phyloP scores from a whole-genome alignment of 2,888 invertebrate genomes.

The Pediacus dermestoides region DNA sequence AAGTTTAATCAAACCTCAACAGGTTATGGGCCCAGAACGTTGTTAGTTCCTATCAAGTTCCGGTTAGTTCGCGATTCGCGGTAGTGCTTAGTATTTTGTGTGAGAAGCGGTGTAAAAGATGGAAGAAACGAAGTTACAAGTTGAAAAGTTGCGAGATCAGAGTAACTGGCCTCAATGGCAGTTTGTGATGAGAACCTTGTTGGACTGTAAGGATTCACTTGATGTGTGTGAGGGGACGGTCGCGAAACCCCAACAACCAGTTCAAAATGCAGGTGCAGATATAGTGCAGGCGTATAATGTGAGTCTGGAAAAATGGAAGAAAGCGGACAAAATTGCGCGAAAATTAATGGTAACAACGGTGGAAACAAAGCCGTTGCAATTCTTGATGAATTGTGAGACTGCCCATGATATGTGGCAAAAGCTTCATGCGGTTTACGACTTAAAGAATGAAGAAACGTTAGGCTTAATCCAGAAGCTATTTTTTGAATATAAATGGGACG shows the following conservation, averaged over 20 bases:
- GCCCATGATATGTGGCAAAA: constrained; percentile 28
- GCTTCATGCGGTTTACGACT: constrained; percentile 22
- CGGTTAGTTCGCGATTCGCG: too few relatives aligned
- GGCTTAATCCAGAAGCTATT: constrained; percentile 25
- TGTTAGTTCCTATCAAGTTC: too few relatives aligned
- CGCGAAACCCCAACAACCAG: constrained; percentile 11
- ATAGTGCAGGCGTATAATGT: not conserved
- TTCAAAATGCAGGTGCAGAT: not conserved
- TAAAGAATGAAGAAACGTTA: constrained; percentile 24
- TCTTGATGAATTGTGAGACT: constrained; percentile 19
- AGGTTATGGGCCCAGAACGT: too few relatives aligned
- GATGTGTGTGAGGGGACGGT: constrained; percentile 18
- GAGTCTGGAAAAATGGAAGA: constrained; percentile 13
- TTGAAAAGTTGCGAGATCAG: constrained; percentile 27
- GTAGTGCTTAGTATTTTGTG: too few relatives aligned
- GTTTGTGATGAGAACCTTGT: constrained; percentile 18
- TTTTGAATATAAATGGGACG: constrained; percentile 25
- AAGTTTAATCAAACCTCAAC: too few relatives aligned
- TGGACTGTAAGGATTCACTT: constrained; percentile 17
- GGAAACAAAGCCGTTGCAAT: constrained; percentile 20
- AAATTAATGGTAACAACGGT: constrained; percentile 26
- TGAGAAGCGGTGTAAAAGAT: too few relatives aligned
- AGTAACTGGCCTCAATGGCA: constrained; percentile 25
- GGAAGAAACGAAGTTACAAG: too few relatives aligned
- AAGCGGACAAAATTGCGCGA: constrained; percentile 23